Base-by-base conservation (phyloP, 2,797 vertebrate genomes). In the Leptodactylus fallax region DNA sequence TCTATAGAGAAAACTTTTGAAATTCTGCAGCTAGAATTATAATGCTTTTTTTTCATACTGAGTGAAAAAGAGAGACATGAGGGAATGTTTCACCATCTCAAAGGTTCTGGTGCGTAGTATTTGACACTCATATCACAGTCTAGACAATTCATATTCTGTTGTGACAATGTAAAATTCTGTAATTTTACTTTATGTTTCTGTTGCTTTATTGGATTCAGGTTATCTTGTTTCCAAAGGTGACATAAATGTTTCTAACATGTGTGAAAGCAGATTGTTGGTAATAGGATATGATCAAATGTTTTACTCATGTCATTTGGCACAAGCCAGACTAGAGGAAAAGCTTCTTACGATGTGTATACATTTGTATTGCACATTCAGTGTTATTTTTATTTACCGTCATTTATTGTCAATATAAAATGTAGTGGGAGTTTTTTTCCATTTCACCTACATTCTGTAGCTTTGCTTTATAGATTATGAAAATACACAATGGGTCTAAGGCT, bases 241-340 rank as follows among this genome's bases (percentile, higher is more conserved):
- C 14, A 45, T 27, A 36, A 11, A 79, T 79, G 25, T 79, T 79
- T 58, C 14, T 79, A 56, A 49, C 9, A 19, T 55, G 77, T 58
- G 23, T 56, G 23, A 27, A 79, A 79, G 53, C n/a, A 79, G 23
- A 56, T 56, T 55, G 23, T 58, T 79, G 56, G 55, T 79, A 79
- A 79, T 21, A 16, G 27, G 8, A 36, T 45, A 36, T 27, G 17
- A 60, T 27, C 16, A 79, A 79, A 60, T 60, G 55, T 79, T 60
- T 79, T 60, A 45, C 60, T 79, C 27, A 60, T 79, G 51, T 53
- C 23, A 17, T 58, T 79, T 79, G 76, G 76, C 53, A 74, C 19
- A 74, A 9, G 7, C 71, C 69, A 47, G 36, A 45, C 49, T 78
- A 11, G 55, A 55, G n/a, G n/a, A 7, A 78, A 45, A 56, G 23